Evolutionary conservation across 2,113 vertebrate species (phyloP), one percentile per base, ranked within the genome.

Genomic region (Holacanthus passer): DNA sequence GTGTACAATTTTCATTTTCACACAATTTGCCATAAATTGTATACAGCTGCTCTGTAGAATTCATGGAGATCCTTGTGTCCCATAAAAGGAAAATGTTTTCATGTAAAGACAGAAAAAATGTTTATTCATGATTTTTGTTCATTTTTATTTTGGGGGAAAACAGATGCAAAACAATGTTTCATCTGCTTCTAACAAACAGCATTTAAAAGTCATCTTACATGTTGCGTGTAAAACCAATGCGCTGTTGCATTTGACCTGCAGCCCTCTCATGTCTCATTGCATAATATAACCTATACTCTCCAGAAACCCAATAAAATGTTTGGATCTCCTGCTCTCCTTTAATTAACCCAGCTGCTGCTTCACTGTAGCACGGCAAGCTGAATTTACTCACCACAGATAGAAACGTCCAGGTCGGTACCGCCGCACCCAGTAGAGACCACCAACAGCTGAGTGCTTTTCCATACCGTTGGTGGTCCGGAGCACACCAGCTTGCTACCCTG

Each of bases 381-480:
- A 80, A 69, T 56, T 60, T 22, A 45, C 69, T 82, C 77, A 76
- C 52, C 79, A 24, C 80, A 81, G 65, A 82, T 41, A 55, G 52
- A 77, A 64, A 80, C 6, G 66, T 84, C 62, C 69, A 75, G 73
- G 82, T 88, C 77, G 14, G 52, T 64, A 8, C 64, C 29, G 29
- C 71, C 5, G 12, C 69, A 35, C 77, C 73, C 67, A 74, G n/a
- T 4, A 24, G 27, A 69, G 82, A 88, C 81, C 85, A 82, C 76
- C 69, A 52, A 27, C 70, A 87, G 73, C 69, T 71, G 41, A 85
- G 65, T 16, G 82, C 76, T 77, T 88, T 85, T 85, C 62, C 58
- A 60, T 72, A 29, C 68, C 48, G 82, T 84, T 82, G 83, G 85
- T 86, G 69, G 84, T 88, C 81, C 60, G 22, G 37, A 78, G 73